These are phyloP conservation scores for Linepithema humile DNA, from an alignment of 1,140 invertebrate genomes.

Conservation along the genomic window DNA sequence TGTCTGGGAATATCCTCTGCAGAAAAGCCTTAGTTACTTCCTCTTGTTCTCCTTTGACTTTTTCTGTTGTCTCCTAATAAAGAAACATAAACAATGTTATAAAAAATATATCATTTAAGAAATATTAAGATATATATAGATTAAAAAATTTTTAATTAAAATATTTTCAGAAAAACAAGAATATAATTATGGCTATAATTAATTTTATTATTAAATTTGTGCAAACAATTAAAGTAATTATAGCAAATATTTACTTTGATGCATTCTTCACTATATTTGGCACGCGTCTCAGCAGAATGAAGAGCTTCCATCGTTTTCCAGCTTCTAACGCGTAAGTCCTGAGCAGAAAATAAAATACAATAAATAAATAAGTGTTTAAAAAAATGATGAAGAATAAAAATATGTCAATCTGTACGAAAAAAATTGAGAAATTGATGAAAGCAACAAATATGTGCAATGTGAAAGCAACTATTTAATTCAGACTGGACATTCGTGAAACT, in stretches of 20 bases:
- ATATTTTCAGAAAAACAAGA: background rate
- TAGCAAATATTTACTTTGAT: conserved; percentile 82
- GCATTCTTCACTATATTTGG: conserved; percentile 78
- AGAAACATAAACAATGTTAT: conserved; percentile 21
- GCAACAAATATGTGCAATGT: conserved; percentile 32
- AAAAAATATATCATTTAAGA: background rate
- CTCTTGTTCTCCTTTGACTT: conserved; percentile 85
- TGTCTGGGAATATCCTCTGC: conserved; percentile 86
- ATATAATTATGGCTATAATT: background rate
- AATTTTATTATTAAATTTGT: conserved; percentile 7
- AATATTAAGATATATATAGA: background rate
- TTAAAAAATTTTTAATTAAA: background rate
- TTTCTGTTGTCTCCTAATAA: conserved; percentile 83
- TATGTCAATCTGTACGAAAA: conserved; percentile 16
- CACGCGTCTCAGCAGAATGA: conserved; percentile 87
- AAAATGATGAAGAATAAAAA: conserved; percentile 19
- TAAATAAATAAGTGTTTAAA: conserved; percentile 24
- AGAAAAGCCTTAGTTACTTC: conserved; percentile 85
- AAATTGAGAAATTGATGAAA: conserved; percentile 78
- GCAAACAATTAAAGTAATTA: conserved; percentile 24
- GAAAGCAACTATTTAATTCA: background rate
- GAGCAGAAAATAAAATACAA: conserved; percentile 65
- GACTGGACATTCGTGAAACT: background rate
- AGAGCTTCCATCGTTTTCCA: conserved; percentile 95
- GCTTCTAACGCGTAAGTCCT: conserved; percentile 94